phyloP scores from a whole-genome alignment of 2,797 vertebrate species.

The Pseudomugil tenellus region DNA sequence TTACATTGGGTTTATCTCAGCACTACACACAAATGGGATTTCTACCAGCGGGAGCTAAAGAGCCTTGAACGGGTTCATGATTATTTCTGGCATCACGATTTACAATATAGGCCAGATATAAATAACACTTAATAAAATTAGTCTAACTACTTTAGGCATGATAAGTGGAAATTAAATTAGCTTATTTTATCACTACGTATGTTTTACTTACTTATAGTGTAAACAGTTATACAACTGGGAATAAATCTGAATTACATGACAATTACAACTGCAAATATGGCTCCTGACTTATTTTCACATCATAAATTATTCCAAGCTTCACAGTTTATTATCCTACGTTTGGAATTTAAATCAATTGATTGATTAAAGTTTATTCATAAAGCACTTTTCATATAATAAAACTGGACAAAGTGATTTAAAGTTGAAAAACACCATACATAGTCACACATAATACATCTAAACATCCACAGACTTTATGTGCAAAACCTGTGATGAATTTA shows the following conservation, averaged over 20 bases:
- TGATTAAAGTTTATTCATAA: too few species aligned
- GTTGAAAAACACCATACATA: too few species aligned
- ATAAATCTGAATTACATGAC: background rate
- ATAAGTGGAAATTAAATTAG: conserved; percentile 32
- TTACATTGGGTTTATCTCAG: conserved; percentile 24
- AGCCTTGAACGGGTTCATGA: conserved; percentile 41
- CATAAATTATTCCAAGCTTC: background rate
- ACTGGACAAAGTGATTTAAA: too few species aligned
- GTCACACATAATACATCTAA: too few species aligned
- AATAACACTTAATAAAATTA: conserved; percentile 38
- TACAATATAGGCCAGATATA: conserved; percentile 25
- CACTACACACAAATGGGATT: conserved; percentile 26
- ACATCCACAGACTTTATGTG: too few species aligned
- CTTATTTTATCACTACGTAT: conserved; percentile 7
- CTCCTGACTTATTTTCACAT: background rate
- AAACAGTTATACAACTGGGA: background rate
- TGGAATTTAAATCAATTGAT: conserved; percentile 13
- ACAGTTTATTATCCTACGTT: background rate
- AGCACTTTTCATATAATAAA: too few species aligned
- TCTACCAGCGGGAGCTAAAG: conserved; percentile 13
- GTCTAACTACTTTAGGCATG: background rate
- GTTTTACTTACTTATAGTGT: background rate
- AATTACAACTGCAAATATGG: background rate
- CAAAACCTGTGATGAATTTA: too few species aligned
- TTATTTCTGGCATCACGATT: conserved; percentile 33